Evolutionary conservation across 2,113 vertebrate species (phyloP), one percentile per base, ranked within the genome.

Genomic region (Aegotheles bennettii): DNA sequence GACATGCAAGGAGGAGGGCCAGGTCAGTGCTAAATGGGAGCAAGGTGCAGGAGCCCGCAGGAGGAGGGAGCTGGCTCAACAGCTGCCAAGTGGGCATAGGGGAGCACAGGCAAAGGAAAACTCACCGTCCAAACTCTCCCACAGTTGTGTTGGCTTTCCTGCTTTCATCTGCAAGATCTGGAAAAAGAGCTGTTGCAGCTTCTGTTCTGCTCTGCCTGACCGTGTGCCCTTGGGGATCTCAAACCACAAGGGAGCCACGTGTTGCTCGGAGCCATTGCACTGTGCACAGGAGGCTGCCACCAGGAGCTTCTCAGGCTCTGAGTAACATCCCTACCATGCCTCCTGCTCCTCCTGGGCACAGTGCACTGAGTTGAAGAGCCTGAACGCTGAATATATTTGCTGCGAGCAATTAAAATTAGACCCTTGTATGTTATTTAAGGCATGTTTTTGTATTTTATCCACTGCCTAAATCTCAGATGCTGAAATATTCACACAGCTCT

Each of bases 401-500:
- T 92, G 51, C 84, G 76, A 71, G 77, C 65, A n/a, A 56, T 91
- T 89, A 75, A 90, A 93, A 81, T 95, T 90, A 94, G 79, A 82
- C 31, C 59, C 35, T 84, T 87, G 54, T 31, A 68, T 71, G 79
- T 96, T 94, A 71, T 93, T 84, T 81, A 93, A 93, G 82, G 73
- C 40, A 68, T 92, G 61, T n/a, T 94, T 94, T 96, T 82, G n/a
- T 93, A 14, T 95, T 75, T 93, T 70, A 43, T 87, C 54, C 64
- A 14, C 56, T 87, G 65, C 50, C 61, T 90, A 76, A 73, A 79
- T 91, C 88, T 95, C 87, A 75, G 75, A 80, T 64, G 48, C 60
- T 92, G 93, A 97, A 97, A 88, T 70, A 87, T 69, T 93, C 21
- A 18, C 65, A 11, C 35, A 47, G 84, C 73, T 95, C 75, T 94